phyloP scores from a whole-genome alignment of 1,140 invertebrate genomes.

The Bradynema listronoti region DNA sequence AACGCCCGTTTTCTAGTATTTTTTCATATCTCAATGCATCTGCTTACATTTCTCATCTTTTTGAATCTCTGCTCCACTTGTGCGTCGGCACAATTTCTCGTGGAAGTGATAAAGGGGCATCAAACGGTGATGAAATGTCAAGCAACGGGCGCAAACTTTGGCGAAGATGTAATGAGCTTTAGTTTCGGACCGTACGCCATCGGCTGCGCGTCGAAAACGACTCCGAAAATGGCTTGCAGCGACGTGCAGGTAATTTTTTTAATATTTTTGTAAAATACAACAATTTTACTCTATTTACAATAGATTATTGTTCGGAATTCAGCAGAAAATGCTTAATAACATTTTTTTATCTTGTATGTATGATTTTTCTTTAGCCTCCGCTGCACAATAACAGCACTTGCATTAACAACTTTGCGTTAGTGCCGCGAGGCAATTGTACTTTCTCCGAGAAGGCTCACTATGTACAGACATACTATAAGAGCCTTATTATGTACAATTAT shows the following conservation, averaged over 20 bases:
- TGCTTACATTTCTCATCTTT: too few relatives aligned
- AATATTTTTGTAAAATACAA: not conserved
- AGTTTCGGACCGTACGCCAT: constrained; percentile 37
- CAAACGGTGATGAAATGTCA: constrained; percentile 44
- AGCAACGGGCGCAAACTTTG: constrained; percentile 56
- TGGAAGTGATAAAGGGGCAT: constrained; percentile 47
- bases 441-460: constrained; percentile 54
- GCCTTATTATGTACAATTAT: constrained; percentile 47
- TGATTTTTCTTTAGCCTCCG: constrained; percentile 3
- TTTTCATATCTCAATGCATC: too few relatives aligned
- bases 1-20: too few relatives aligned
- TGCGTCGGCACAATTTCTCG: constrained; percentile 44
- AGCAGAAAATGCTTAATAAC: constrained; percentile 16
- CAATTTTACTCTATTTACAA: not conserved
- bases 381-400: constrained; percentile 26
- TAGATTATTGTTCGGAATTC: not conserved
- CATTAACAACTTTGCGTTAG: constrained; percentile 46
- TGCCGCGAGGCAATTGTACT: constrained; percentile 50
- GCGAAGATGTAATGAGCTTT: constrained; percentile 33
- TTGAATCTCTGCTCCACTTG: too few relatives aligned
- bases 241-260: constrained; percentile 31
- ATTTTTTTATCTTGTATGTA: constrained; percentile 5
- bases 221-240: constrained; percentile 46
- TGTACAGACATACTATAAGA: constrained; percentile 43
- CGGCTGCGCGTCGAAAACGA: constrained; percentile 46